phyloP scores from a whole-genome alignment of 2,113 vertebrate species.

The Calypte anna region DNA sequence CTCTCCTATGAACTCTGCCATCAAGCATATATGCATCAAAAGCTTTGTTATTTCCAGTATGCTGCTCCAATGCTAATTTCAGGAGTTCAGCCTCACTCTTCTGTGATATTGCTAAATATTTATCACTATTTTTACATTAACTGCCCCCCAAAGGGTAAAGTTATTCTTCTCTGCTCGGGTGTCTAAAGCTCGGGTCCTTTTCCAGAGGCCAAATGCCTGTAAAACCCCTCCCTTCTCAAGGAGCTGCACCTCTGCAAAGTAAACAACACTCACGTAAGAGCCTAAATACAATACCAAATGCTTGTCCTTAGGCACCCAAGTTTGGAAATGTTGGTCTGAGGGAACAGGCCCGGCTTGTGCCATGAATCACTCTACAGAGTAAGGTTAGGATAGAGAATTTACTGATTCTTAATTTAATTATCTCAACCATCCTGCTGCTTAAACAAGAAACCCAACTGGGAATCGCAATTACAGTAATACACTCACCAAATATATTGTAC shows the following conservation, averaged over 20 bases:
- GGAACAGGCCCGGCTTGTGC: neutral
- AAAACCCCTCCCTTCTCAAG: neutral
- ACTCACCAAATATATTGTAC: constrained; percentile 24
- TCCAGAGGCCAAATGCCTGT: neutral
- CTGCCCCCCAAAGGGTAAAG: neutral
- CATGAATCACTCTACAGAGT: neutral
- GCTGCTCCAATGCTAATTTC: neutral
- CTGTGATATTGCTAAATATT: neutral
- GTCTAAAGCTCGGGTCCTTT: neutral
- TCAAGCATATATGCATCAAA: neutral
- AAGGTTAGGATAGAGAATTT: neutral
- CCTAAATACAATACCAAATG: neutral
- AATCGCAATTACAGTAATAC: constrained; percentile 49
- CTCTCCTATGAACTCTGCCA: neutral
- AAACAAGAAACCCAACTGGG: constrained; percentile 32
- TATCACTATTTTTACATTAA: neutral
- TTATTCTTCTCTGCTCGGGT: neutral
- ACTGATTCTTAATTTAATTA: constrained; percentile 34
- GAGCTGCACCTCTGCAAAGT: neutral
- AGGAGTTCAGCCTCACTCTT: neutral
- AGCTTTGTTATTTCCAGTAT: neutral
- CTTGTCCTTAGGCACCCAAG: neutral
- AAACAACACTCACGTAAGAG: neutral
- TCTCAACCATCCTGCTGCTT: neutral
- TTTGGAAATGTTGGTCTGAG: neutral